Evolutionary conservation across 2,797 vertebrate species (phyloP).

Genomic region (Clarias fuscus): DNA sequence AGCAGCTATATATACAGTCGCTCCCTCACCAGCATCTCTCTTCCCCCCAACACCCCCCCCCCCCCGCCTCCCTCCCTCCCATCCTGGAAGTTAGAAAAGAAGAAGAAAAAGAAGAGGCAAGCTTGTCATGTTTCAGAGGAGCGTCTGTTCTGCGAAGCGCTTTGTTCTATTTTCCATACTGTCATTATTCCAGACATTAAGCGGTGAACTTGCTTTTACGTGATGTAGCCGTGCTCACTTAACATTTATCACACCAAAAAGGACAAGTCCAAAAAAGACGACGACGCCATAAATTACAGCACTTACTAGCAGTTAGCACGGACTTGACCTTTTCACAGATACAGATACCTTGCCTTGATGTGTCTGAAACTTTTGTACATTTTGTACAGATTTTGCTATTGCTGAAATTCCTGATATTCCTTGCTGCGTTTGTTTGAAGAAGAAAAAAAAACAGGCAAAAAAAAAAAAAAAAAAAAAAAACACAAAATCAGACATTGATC

Average conservation of each 20-base stretch:
- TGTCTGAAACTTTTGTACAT: constrained; percentile 7
- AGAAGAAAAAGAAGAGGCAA: neutral
- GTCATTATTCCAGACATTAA: constrained; percentile 2
- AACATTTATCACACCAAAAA: constrained; percentile 48
- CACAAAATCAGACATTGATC: neutral
- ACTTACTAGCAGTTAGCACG: constrained; percentile 59
- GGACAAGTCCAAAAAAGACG: constrained; percentile 28
- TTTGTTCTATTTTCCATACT: neutral
- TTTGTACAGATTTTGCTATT: neutral
- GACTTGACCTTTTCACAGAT: constrained; percentile 62
- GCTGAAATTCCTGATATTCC: neutral
- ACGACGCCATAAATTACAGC: constrained; percentile 36
- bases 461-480: neutral
- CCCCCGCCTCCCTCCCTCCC: too few species aligned
- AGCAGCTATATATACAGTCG: neutral
- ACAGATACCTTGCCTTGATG: constrained; percentile 36
- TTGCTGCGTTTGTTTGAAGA: neutral
- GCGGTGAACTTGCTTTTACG: neutral
- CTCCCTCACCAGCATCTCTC: neutral
- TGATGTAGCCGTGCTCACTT: constrained; percentile 32
- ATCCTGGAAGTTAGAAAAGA: neutral
- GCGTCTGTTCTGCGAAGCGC: neutral
- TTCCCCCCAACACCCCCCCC: neutral
- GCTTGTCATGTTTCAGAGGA: neutral
- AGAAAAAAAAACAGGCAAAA: neutral